Conservation (phyloP, 2,888 invertebrate species). For the Cosmopolites sordidus region DNA sequence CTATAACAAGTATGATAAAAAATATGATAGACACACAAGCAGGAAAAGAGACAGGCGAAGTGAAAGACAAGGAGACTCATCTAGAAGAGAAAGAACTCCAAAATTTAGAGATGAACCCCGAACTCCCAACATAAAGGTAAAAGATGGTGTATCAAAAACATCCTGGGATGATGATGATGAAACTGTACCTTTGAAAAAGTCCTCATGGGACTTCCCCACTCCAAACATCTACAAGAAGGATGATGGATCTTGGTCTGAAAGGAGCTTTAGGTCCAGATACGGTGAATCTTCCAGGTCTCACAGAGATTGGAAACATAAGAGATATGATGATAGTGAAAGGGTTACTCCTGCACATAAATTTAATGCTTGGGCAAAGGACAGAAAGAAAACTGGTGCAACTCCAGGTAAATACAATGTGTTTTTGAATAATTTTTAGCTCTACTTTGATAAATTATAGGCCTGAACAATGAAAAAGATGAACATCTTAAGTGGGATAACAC, state of each 20-base stretch:
- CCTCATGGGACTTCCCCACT: constrained; percentile 92
- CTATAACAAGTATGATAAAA: constrained; percentile 31
- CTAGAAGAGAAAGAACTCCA: constrained; percentile 47
- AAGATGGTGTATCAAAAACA: constrained; percentile 62
- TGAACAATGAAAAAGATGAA: constrained; percentile 32
- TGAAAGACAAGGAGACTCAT: constrained; percentile 36
- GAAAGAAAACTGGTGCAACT: constrained; percentile 63
- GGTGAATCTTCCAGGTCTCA: constrained; percentile 14
- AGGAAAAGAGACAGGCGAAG: constrained; percentile 35
- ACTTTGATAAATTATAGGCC: constrained; percentile 2
- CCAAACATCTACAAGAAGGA: constrained; percentile 57
- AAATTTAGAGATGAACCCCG: constrained; percentile 80
- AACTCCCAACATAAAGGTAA: constrained; percentile 68
- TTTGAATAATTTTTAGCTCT: neutral
- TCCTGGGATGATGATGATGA: constrained; percentile 75
- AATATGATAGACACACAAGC: constrained; percentile 36
- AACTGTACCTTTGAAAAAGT: constrained; percentile 59
- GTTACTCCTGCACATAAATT: constrained; percentile 86
- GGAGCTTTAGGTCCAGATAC: constrained; percentile 24
- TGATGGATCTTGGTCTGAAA: constrained; percentile 43
- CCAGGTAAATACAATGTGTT: constrained; percentile 45
- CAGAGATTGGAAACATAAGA: constrained; percentile 27
- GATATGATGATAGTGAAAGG: constrained; percentile 64
- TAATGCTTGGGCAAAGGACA: constrained; percentile 71
- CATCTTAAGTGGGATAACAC: constrained; percentile 61